Evolutionary conservation across 30 jellyfish, hydroid and myxozoan species (phyloP), one percentile per base, ranked within the genome.

Genomic region (Aurelia coerulea): DNA sequence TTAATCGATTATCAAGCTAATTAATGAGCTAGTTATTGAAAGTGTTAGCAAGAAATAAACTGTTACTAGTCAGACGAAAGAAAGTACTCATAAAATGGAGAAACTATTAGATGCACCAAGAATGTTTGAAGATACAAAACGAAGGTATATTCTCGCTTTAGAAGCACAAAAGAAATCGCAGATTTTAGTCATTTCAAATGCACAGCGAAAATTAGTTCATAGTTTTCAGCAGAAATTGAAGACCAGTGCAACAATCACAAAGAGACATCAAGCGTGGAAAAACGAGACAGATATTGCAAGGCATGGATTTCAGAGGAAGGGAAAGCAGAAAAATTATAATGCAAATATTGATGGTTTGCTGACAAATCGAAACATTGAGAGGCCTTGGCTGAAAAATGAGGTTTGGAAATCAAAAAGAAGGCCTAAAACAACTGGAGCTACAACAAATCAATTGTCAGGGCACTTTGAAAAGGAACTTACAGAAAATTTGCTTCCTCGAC

Each of bases 161-260:
- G 91, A 81, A 29, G 91, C 91, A 1, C 84, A 81, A 52, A 35
- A 60, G 33, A 60, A 73, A 12, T 65, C 80, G 10, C 84, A 81
- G 60, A 70, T 68, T 23, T 59, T 73, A 49, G 33, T 51, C 8
- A 81, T 81, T 19, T 65, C 91, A 9, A 67, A 73, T 41, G 76
- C 91, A 10, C 91, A 81, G 50, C 58, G 81, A n/a, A 68, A 81
- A 32, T 42, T 81, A 49, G 91, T 68, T 11, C 17, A 33, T 32
- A 81, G 54, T 53, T 81, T 81, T 62, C 79, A 62, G 66, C 76
- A 81, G 56, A 81, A 81, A 65, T 56, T 81, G 37, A 67, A 68
- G 51, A 18, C 79, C 52, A 81, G 91, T 53, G 77, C 76, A 16
- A 46, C 63, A 29, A 76, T 81, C 1, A 53, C 74, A 2, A 52